Percentiles rank a stretch among this genome's conserved stretches.
These are phyloP conservation scores for Anser brachyrhynchus DNA, from an alignment of 2,113 vertebrate genomes.

Conservation along the genomic window DNA sequence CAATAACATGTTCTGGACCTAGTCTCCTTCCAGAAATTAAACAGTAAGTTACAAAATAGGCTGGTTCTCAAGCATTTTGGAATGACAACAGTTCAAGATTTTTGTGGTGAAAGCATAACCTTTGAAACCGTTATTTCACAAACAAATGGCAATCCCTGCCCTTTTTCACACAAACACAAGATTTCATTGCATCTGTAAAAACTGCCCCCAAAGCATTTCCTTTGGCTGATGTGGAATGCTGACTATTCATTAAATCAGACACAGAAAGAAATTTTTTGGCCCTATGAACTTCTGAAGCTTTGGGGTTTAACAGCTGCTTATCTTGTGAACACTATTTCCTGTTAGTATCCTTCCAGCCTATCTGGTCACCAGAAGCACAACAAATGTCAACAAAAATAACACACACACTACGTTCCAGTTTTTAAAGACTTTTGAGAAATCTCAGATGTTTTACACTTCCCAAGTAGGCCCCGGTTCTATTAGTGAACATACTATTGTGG, in stretches of 20 bases:
- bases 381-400: slow-evolving; percentile 72
- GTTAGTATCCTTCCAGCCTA: slow-evolving; percentile 72
- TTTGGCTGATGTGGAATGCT: slow-evolving; percentile 76
- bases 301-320: slow-evolving; percentile 78
- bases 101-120: slow-evolving; percentile 37
- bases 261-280: slow-evolving; percentile 53
- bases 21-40: background rate
- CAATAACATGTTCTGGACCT: background rate
- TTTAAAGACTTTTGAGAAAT: slow-evolving; percentile 48
- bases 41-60: slow-evolving; percentile 5
- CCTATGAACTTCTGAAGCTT: slow-evolving; percentile 69
- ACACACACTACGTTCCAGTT: slow-evolving; percentile 30
- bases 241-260: slow-evolving; percentile 71
- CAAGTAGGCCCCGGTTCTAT: background rate
- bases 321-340: slow-evolving; percentile 82
- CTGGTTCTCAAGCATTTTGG: background rate
- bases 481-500: background rate
- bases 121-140: slow-evolving; percentile 51
- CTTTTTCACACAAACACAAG: slow-evolving; percentile 45
- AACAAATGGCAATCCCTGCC: slow-evolving; percentile 30
- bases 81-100: slow-evolving; percentile 26
- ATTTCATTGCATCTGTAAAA: slow-evolving; percentile 70
- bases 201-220: slow-evolving; percentile 75
- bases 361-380: slow-evolving; percentile 69
- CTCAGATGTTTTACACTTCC: slow-evolving; percentile 33